Percentiles rank a stretch among this genome's conserved stretches.
Evolutionary conservation across 1,140 invertebrate genomes (phyloP).

Genomic region (Macrosteles quadrilineatus): DNA sequence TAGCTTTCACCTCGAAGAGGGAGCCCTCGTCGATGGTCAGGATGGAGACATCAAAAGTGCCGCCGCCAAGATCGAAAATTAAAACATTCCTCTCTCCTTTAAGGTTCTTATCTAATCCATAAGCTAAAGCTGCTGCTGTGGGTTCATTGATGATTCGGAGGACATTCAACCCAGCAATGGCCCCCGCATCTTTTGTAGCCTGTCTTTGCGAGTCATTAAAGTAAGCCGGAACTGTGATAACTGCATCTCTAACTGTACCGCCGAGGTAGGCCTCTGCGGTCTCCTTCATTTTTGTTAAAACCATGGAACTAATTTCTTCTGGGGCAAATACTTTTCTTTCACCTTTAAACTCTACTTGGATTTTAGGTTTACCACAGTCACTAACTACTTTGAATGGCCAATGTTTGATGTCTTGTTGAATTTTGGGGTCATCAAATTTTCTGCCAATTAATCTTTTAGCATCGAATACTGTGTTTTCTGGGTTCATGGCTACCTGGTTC

Average conservation of each 20-base stretch:
- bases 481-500: constrained; percentile 54
- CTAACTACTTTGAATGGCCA: constrained; percentile 66
- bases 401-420: too few species aligned
- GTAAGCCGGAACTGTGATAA: too few species aligned
- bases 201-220: too few species aligned
- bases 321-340: constrained; percentile 70
- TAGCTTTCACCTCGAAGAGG: constrained; percentile 76
- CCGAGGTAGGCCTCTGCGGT: constrained; percentile 59
- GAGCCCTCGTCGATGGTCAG: too few species aligned
- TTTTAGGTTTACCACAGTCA: too few species aligned
- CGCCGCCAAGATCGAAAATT: constrained; percentile 67
- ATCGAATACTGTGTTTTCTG: too few species aligned
- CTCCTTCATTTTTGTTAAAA: too few species aligned
- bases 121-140: constrained; percentile 97
- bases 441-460: too few species aligned
- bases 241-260: constrained; percentile 59
- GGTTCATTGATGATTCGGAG: constrained; percentile 92
- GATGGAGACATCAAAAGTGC: constrained; percentile 70
- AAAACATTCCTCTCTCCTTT: constrained; percentile 51
- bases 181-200: constrained; percentile 56
- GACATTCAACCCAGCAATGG: constrained; percentile 80
- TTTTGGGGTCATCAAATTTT: constrained; percentile 66
- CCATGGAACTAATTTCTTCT: constrained; percentile 84
- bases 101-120: constrained; percentile 74
- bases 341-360: constrained; percentile 66